These are phyloP conservation scores for Panthera uncia DNA, from an alignment of 2,113 vertebrate genomes.

Conservation along the genomic window DNA sequence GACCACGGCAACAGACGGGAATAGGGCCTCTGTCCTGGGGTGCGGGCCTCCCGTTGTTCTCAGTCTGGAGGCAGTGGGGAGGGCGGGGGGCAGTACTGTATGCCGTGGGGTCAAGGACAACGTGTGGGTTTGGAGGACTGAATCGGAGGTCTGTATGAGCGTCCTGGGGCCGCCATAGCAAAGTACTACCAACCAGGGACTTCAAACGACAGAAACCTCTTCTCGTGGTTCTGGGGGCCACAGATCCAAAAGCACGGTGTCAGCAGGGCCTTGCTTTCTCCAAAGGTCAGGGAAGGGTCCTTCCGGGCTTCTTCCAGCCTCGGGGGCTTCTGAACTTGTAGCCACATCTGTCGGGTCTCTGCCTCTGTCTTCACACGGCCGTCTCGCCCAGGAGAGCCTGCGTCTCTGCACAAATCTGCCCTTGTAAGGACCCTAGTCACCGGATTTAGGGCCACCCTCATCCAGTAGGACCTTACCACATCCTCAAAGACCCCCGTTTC, in stretches of 20 bases:
- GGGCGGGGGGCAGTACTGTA: no score
- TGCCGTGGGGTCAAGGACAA: not conserved
- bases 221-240: not conserved
- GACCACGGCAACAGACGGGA: accelerated
- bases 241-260: not conserved
- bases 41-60: not conserved
- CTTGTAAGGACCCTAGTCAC: not conserved
- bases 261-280: not conserved
- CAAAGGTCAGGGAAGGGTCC: accelerated
- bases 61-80: not conserved
- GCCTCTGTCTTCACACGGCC: not conserved
- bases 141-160: accelerated
- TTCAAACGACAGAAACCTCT: not conserved
- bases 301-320: not conserved
- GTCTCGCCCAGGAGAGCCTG: not conserved
- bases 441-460: no score
- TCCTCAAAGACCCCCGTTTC: not conserved
- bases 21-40: not conserved
- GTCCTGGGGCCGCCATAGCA: not conserved
- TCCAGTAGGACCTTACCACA: not conserved
- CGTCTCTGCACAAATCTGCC: no score
- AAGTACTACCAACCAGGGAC: no score
- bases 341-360: accelerated
- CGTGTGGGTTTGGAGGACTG: not conserved
- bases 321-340: not conserved